These are phyloP conservation scores for Macquaria australasica DNA, from an alignment of 2,113 vertebrate species.

Conservation along the genomic window DNA sequence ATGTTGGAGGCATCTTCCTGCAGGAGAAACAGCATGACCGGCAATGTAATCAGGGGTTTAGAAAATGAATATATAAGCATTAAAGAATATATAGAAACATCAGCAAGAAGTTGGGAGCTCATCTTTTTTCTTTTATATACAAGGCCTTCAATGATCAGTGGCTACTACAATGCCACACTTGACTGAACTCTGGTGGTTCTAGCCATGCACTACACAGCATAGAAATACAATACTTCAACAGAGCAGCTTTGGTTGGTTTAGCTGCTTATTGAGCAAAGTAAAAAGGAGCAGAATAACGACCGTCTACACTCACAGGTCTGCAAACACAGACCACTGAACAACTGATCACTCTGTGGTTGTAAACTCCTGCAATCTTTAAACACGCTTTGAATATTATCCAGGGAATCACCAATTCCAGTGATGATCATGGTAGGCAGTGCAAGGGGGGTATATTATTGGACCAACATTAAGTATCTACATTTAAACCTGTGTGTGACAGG, in stretches of 20 bases:
- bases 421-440: too few relatives aligned
- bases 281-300: not conserved
- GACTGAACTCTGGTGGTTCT: conserved; percentile 18
- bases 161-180: not conserved
- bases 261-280: not conserved
- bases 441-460: not conserved
- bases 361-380: too few relatives aligned
- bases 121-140: not conserved
- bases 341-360: too few relatives aligned
- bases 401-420: too few relatives aligned
- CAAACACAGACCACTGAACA: too few relatives aligned
- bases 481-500: not conserved
- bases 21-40: conserved; percentile 9
- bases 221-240: not conserved
- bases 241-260: not conserved
- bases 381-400: too few relatives aligned
- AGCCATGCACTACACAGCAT: not conserved
- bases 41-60: not conserved
- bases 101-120: too few relatives aligned
- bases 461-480: not conserved
- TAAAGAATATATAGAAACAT: not conserved
- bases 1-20: conserved; percentile 93
- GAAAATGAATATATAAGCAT: not conserved
- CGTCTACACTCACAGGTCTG: too few relatives aligned
- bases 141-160: not conserved